Evolutionary conservation across 1,140 invertebrate species (phyloP).

Genomic region (Dysdera silvatica): DNA sequence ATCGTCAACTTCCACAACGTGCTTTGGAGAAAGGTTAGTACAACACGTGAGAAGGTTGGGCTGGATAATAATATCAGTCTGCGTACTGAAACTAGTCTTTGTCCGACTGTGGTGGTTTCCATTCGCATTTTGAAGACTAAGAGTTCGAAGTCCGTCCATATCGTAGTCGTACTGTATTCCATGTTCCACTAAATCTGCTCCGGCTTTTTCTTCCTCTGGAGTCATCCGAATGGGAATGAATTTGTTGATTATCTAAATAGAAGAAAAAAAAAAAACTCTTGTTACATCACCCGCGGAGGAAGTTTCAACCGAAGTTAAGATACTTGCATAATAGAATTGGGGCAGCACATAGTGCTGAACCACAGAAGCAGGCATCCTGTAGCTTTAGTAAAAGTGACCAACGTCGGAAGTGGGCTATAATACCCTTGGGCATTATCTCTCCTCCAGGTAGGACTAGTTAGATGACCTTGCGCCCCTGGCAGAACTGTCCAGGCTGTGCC

Average conservation of each 20-base stretch:
- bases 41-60: background rate
- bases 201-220: constrained; percentile 70
- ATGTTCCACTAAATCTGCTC: constrained; percentile 80
- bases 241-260: constrained; percentile 57
- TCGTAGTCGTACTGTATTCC: constrained; percentile 50
- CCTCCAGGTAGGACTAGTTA: too few species aligned
- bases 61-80: constrained; percentile 2
- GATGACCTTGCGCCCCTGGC: too few species aligned
- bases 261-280: constrained; percentile 12
- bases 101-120: constrained; percentile 1
- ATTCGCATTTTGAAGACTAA: background rate
- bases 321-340: too few species aligned
- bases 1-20: background rate
- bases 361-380: too few species aligned
- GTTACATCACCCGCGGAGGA: too few species aligned
- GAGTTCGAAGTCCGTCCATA: background rate
- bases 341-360: too few species aligned
- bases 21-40: background rate
- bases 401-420: too few species aligned
- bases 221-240: constrained; percentile 74
- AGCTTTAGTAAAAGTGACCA: too few species aligned
- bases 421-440: too few species aligned
- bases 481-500: too few species aligned
- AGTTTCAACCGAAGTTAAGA: too few species aligned
- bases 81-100: constrained; percentile 12